Conservation (phyloP, 2,113 vertebrate species). For the Centropus unirufus region DNA sequence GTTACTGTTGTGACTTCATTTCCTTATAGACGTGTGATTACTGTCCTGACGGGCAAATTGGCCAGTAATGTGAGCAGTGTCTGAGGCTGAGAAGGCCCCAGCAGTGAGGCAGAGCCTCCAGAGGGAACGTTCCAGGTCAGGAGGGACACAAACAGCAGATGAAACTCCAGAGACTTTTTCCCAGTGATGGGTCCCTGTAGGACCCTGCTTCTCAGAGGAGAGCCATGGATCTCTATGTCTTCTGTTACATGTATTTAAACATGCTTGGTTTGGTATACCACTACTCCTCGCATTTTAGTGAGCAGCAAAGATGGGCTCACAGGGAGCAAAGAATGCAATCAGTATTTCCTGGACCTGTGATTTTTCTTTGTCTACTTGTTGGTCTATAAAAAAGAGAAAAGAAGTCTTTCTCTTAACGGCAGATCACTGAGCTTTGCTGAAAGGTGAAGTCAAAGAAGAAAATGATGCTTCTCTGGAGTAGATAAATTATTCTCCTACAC, state of each 20-base stretch:
- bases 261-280: not conserved
- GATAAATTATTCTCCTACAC: not conserved
- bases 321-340: not conserved
- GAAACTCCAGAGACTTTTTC: not conserved
- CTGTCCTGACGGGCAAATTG: not conserved
- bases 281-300: not conserved
- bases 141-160: not conserved
- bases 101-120: not conserved
- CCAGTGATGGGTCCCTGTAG: not conserved
- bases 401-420: not conserved
- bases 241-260: accelerated
- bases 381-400: not conserved
- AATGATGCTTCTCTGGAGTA: not conserved
- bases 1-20: constrained; percentile 6
- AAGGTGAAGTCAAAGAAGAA: not conserved
- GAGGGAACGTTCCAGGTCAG: not conserved
- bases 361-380: not conserved
- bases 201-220: not conserved
- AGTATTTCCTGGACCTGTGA: not conserved
- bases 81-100: not conserved
- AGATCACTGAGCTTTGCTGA: not conserved
- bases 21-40: not conserved
- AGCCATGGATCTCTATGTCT: not conserved
- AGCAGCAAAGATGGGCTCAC: not conserved
- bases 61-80: accelerated